phyloP scores from a whole-genome alignment of 2,797 vertebrate genomes.

The Numenius phaeopus region DNA sequence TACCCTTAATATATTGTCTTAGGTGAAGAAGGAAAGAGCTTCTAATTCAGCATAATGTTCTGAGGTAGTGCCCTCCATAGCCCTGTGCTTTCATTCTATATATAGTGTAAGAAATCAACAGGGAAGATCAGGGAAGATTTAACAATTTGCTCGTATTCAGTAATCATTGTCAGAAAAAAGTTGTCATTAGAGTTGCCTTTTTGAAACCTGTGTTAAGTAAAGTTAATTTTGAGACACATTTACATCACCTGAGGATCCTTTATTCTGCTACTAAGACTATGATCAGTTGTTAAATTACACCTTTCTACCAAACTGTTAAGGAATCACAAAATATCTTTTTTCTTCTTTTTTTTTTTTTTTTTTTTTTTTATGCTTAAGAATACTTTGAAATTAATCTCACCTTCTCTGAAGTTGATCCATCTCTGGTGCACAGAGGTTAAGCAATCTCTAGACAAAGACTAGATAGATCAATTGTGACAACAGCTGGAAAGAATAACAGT shows the following conservation, averaged over 20 bases:
- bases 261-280: background rate
- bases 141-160: background rate
- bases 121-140: background rate
- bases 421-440: background rate
- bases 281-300: background rate
- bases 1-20: background rate
- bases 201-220: background rate
- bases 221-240: background rate
- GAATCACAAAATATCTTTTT: background rate
- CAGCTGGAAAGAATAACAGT: background rate
- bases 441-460: background rate
- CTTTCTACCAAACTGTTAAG: background rate
- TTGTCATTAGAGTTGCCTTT: background rate
- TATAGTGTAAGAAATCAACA: background rate
- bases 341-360: too few species aligned
- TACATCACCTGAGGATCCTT: background rate
- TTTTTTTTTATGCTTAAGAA: background rate
- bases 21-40: background rate
- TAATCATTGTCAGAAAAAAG: background rate
- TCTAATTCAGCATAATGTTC: background rate
- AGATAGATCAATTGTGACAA: background rate
- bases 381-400: background rate
- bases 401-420: background rate
- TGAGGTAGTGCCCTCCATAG: background rate
- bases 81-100: background rate